These are phyloP conservation scores for Martes martes DNA, from an alignment of 2,113 vertebrate species.

Conservation along the genomic window DNA sequence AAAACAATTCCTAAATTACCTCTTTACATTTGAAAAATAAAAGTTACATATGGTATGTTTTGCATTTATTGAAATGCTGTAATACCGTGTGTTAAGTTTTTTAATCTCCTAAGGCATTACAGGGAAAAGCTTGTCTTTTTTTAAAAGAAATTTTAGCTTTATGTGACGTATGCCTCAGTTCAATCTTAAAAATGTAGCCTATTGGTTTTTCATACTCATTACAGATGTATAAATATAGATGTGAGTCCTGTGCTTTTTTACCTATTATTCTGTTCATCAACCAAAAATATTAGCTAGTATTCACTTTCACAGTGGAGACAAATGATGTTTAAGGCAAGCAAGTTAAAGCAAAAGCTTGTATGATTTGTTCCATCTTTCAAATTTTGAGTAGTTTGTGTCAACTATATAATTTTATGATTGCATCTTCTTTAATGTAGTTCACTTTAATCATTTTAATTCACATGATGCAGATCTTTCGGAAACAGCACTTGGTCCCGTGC, in stretches of 20 bases:
- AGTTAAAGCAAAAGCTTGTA: not conserved
- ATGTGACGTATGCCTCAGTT: not conserved
- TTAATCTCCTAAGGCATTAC: not conserved
- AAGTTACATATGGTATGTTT: not conserved
- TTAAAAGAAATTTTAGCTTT: not conserved
- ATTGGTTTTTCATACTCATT: not conserved
- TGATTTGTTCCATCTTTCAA: not conserved
- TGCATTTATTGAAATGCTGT: not conserved
- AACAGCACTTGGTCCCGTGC: rapidly evolving
- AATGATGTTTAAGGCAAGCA: not conserved
- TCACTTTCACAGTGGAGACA: not conserved
- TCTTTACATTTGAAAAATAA: constrained; percentile 31
- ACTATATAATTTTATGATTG: constrained; percentile 49
- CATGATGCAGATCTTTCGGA: no score
- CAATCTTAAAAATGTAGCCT: not conserved
- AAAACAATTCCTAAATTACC: constrained; percentile 40
- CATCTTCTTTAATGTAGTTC: not conserved
- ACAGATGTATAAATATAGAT: not conserved
- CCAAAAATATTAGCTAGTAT: not conserved
- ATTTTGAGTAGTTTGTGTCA: not conserved
- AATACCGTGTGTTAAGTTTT: rapidly evolving
- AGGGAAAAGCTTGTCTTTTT: not conserved
- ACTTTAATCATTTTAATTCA: not conserved
- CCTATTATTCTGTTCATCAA: not conserved
- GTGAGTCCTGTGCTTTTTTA: not conserved